Percentiles rank a stretch among this genome's conserved stretches.
These are phyloP conservation scores for Anastrepha obliqua DNA, from an alignment of 1,140 invertebrate species.

Conservation along the genomic window DNA sequence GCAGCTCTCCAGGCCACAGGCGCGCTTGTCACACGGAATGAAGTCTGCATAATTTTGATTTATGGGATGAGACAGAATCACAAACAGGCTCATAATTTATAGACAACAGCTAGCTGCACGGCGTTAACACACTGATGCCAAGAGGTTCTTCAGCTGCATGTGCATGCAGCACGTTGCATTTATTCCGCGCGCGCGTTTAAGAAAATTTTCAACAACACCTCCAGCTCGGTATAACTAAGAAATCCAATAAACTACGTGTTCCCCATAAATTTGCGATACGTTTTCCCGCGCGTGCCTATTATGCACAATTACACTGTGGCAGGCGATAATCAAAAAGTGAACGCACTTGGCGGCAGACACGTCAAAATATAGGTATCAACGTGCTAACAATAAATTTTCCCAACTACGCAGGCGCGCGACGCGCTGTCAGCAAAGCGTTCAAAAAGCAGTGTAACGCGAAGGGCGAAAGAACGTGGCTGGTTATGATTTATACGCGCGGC, in stretches of 20 bases:
- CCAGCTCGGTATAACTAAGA: background rate
- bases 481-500: background rate
- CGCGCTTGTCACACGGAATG: background rate
- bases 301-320: too few relatives aligned
- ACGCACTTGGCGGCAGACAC: background rate
- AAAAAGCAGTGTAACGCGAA: too few relatives aligned
- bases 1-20: background rate
- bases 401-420: background rate
- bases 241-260: background rate
- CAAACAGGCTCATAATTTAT: background rate
- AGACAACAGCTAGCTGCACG: background rate
- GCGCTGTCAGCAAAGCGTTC: background rate
- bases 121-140: background rate
- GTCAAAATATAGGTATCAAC: constrained; percentile 25
- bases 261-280: background rate
- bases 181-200: background rate
- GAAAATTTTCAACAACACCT: background rate
- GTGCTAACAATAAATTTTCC: background rate
- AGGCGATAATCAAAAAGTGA: background rate
- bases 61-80: background rate
- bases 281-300: background rate
- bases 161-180: background rate
- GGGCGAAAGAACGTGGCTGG: too few relatives aligned
- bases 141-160: background rate
- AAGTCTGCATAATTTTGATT: background rate